Evolutionary conservation across 2,888 invertebrate genomes (phyloP).

Genomic region (Piscicola geometra): DNA sequence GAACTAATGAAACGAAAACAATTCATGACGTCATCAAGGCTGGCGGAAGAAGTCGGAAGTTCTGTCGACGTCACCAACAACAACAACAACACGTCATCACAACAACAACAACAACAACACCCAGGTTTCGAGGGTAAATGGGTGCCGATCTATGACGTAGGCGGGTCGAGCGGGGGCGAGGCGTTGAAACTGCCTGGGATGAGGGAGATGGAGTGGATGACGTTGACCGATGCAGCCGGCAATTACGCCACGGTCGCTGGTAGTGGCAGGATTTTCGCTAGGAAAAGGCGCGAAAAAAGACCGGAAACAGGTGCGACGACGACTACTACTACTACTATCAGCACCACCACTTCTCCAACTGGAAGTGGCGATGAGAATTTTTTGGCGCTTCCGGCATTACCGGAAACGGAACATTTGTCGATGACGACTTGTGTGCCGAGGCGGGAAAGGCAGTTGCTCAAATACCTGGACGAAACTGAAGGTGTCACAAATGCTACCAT

Average conservation of each 20-base stretch:
- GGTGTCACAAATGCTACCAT: constrained; percentile 23
- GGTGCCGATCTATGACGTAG: constrained; percentile 28
- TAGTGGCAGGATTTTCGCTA: constrained; percentile 26
- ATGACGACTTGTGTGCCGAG: neutral
- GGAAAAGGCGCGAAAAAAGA: neutral
- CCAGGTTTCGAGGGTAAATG: constrained; percentile 33
- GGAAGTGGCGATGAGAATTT: constrained; percentile 19
- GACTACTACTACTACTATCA: no score
- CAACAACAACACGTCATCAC: neutral
- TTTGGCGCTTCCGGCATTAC: neutral
- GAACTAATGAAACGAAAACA: neutral
- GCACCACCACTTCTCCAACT: neutral
- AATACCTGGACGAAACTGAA: constrained; percentile 29
- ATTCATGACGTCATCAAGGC: neutral
- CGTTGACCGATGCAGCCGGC: constrained; percentile 14
- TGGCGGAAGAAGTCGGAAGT: neutral
- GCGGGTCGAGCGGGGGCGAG: neutral
- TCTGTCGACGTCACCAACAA: neutral
- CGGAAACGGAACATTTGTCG: constrained; percentile 17
- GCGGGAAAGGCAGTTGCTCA: constrained; percentile 3
- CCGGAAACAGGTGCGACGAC: neutral
- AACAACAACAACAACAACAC: constrained; percentile 2
- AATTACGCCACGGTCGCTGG: constrained; percentile 24
- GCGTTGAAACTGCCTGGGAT: constrained; percentile 25
- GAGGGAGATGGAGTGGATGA: constrained; percentile 27